phyloP scores from a whole-genome alignment of 2,797 vertebrate species.

The Lepilemur ruficaudatus region DNA sequence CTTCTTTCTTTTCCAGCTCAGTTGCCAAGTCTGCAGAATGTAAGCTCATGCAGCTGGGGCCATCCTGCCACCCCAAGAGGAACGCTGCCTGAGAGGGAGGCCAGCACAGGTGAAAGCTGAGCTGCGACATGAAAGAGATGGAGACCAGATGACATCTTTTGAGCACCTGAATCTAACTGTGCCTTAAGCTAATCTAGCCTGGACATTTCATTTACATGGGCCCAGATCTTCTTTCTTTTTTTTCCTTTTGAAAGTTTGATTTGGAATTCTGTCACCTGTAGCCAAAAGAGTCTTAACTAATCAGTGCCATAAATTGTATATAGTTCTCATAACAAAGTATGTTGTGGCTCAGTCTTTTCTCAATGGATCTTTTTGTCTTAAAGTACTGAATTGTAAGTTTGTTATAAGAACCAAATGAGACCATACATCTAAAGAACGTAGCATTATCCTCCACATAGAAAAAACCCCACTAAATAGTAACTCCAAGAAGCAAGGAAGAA shows the following conservation, averaged over 20 bases:
- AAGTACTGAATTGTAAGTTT: constrained; percentile 21
- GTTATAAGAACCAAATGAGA: not conserved
- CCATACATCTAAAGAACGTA: not conserved
- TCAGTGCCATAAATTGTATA: not conserved
- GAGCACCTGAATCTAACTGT: not conserved
- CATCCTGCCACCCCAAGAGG: not conserved
- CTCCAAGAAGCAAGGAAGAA: not conserved
- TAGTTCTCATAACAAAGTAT: not conserved
- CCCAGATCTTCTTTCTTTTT: not conserved
- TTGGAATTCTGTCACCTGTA: constrained; percentile 9
- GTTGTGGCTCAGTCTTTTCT: not conserved
- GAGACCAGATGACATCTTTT: not conserved
- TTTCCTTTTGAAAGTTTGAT: not conserved
- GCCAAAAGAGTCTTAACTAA: not conserved
- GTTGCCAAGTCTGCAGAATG: not conserved
- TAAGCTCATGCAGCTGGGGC: not conserved
- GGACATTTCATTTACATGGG: not conserved
- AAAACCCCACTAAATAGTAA: not conserved
- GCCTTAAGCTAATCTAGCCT: not conserved
- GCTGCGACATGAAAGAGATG: not conserved
- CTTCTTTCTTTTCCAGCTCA: constrained; percentile 39
- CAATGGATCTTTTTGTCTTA: constrained; percentile 8
- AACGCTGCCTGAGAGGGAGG: not conserved
- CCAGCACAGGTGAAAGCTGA: not conserved
- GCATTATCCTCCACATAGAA: not conserved